phyloP scores from a whole-genome alignment of 2,888 invertebrate species.

The Sarcophaga subvicina region DNA sequence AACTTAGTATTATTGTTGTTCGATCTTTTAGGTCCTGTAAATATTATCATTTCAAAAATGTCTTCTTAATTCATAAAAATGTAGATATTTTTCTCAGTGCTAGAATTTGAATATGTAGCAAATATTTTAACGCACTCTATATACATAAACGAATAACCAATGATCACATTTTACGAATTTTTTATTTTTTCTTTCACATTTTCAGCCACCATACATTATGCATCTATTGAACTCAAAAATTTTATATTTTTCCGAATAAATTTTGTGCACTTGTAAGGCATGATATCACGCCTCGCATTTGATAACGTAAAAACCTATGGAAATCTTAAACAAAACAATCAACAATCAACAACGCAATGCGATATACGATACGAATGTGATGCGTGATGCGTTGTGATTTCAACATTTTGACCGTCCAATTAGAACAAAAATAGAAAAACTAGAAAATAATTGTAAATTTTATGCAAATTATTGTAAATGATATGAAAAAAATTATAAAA shows the following conservation, averaged over 20 bases:
- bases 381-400: constrained; percentile 18
- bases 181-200: background rate
- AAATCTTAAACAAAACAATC: background rate
- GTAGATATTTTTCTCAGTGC: background rate
- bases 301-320: background rate
- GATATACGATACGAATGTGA: background rate
- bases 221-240: constrained; percentile 21
- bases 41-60: too few species aligned
- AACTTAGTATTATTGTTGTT: too few species aligned
- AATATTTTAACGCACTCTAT: background rate
- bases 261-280: constrained; percentile 51
- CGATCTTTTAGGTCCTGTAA: too few species aligned
- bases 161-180: background rate
- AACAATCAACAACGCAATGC: constrained; percentile 3
- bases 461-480: constrained; percentile 47
- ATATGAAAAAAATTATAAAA: background rate
- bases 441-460: constrained; percentile 32
- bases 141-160: background rate
- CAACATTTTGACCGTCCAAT: constrained; percentile 54
- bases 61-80: too few species aligned
- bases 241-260: background rate
- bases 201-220: background rate
- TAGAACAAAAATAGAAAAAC: constrained; percentile 47
- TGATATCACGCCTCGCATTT: constrained; percentile 6
- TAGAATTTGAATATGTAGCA: background rate